Evolutionary conservation across 2,113 vertebrate genomes (phyloP).

Genomic region (Stercorarius parasiticus): DNA sequence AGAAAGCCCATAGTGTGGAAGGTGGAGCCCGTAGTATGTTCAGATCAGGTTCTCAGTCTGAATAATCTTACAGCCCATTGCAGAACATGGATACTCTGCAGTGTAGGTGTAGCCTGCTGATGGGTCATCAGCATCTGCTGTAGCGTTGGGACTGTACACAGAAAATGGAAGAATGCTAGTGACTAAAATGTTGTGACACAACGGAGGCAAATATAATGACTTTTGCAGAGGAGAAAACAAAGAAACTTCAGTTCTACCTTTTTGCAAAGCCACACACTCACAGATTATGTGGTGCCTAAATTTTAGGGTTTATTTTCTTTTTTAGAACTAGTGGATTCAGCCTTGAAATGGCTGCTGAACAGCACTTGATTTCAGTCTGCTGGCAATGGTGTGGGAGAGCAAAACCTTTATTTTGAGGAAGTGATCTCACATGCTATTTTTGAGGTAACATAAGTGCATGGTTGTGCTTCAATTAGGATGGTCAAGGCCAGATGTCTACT

Average conservation of each 20-base stretch:
- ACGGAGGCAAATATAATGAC: neutral
- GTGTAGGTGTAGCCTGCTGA: neutral
- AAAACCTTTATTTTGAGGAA: conserved; percentile 4
- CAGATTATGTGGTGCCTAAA: neutral
- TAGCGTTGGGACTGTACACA: no score
- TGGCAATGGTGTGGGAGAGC: neutral
- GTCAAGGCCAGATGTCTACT: neutral
- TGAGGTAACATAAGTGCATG: neutral
- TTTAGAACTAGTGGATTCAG: neutral
- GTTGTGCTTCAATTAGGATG: neutral
- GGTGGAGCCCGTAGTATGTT: neutral
- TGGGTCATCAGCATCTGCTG: no score
- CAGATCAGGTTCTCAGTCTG: neutral
- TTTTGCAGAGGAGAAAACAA: neutral
- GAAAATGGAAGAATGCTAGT: neutral
- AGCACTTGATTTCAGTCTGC: neutral
- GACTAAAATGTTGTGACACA: neutral
- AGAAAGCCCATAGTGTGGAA: neutral
- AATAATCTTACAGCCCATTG: neutral
- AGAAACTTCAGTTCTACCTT: neutral
- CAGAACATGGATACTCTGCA: neutral
- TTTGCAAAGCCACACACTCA: neutral
- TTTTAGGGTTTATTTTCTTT: neutral
- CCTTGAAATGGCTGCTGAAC: neutral
- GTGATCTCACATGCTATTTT: neutral